Base-by-base conservation (phyloP, 2,888 invertebrate species). In the Amphipyra berbera region DNA sequence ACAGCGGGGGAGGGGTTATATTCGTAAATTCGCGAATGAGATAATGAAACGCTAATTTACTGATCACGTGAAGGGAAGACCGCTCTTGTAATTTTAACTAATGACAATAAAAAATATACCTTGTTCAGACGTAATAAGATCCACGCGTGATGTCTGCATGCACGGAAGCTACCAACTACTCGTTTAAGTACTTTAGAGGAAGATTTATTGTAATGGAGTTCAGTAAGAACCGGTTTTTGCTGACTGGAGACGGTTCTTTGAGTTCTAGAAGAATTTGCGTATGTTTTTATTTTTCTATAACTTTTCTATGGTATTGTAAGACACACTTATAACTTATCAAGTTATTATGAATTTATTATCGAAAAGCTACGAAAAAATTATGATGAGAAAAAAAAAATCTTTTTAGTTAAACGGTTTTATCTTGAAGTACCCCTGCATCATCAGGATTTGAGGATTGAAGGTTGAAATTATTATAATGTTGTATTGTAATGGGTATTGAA, bases 31-130 rank as follows among this genome's bases (percentile, higher is more conserved):
- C n/a, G n/a, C n/a, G n/a, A n/a, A n/a, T n/a, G n/a, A n/a, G n/a
- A n/a, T n/a, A n/a, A n/a, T n/a, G n/a, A n/a, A n/a, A n/a, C 27
- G 47, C 41, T 53, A 21, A 61, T 64, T 58, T 61, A 57, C 27
- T 8, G 30, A n/a, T 30, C 85, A 88, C 87, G 84, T 85, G 84
- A 87, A 83, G 82, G 86, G 88, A 90, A 90, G 85, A 82, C 66
- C 64, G 79, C 78, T 73, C 73, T 89, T 87, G 81, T 84, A 84
- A 88, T 87, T 88, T 21, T 84, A 83, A 72, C 37, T 44, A 50
- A 49, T 44, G 61, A 48, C 73, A 76, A 58, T 57, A 46, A 48
- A 87, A 83, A 80, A 73, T 68, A 48, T 15, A 74, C 84, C 75
- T 78, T 88, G 82, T 61, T 37, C 41, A 33, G 1, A 54, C 37